Conservation (phyloP, 2,797 vertebrate genomes). For the Manis pentadactyla region DNA sequence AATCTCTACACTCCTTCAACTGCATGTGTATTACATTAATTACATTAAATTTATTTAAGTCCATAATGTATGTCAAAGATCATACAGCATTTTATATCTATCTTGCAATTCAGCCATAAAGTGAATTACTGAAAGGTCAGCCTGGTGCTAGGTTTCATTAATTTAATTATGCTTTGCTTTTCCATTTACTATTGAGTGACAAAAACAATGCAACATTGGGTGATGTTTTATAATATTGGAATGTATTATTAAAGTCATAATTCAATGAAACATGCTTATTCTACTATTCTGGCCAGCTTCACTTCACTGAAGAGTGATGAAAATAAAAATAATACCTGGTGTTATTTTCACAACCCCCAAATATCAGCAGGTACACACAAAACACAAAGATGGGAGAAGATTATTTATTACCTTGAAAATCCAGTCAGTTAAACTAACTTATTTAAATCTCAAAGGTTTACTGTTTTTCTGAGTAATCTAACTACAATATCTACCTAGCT, state of each 20-base stretch:
- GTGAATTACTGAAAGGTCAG: conserved; percentile 72
- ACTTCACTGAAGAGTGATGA: conserved; percentile 44
- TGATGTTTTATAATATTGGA: conserved; percentile 49
- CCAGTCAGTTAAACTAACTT: not conserved
- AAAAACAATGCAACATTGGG: conserved; percentile 47
- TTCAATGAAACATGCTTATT: conserved; percentile 39
- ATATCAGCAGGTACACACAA: not conserved
- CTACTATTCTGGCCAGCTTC: conserved; percentile 7
- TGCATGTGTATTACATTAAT: conserved; percentile 55
- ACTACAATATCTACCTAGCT: not conserved
- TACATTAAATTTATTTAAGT: conserved; percentile 69
- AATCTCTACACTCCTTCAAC: conserved; percentile 39
- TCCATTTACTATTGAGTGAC: conserved; percentile 63
- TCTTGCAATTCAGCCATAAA: conserved; percentile 63
- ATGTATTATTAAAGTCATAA: conserved; percentile 47
- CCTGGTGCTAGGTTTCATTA: conserved; percentile 68
- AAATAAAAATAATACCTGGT: conserved; percentile 46
- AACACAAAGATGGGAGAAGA: not conserved
- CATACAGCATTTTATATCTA: conserved; percentile 50
- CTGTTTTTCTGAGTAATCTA: conserved; percentile 21
- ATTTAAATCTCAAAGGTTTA: conserved; percentile 13
- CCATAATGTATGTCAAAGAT: conserved; percentile 62
- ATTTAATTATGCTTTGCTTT: conserved; percentile 78
- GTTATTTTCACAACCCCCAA: not conserved
- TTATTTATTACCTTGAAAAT: conserved; percentile 26